phyloP scores from a whole-genome alignment of 2,888 invertebrate genomes.

The Unio delphinus region DNA sequence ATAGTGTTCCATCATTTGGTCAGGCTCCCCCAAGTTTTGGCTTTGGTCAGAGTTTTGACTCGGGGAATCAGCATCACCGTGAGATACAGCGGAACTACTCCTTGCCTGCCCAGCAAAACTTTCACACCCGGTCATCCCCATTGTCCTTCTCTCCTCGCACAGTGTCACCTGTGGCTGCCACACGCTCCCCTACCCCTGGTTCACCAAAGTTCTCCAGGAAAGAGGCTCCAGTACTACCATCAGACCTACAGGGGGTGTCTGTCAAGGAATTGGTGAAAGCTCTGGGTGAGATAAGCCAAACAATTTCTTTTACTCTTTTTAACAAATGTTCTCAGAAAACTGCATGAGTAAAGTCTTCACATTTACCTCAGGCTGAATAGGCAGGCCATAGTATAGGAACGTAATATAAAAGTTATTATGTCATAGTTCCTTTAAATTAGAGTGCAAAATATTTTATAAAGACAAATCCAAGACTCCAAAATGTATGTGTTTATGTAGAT shows the following conservation, averaged over 20 bases:
- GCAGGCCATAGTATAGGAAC: too few relatives aligned
- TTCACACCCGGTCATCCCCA: slow-evolving; percentile 7
- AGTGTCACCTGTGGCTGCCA: slow-evolving; percentile 31
- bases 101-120: slow-evolving; percentile 11
- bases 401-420: too few relatives aligned
- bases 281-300: slow-evolving; percentile 74
- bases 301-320: too few relatives aligned
- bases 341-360: too few relatives aligned
- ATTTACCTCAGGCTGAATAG: too few relatives aligned
- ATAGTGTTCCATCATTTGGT: slow-evolving; percentile 24
- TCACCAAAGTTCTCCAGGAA: slow-evolving; percentile 51
- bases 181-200: slow-evolving; percentile 48
- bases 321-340: too few relatives aligned
- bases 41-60: slow-evolving; percentile 11
- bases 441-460: too few relatives aligned
- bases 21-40: slow-evolving; percentile 13
- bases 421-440: too few relatives aligned
- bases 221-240: slow-evolving; percentile 52
- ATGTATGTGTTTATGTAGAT: too few relatives aligned
- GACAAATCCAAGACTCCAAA: too few relatives aligned
- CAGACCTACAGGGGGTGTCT: slow-evolving; percentile 78
- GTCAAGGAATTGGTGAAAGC: slow-evolving; percentile 83
- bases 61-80: slow-evolving; percentile 17
- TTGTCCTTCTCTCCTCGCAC: slow-evolving; percentile 29
- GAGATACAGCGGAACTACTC: slow-evolving; percentile 31